These are phyloP conservation scores for Drosophila sturtevanti DNA, from an alignment of 1,140 invertebrate genomes.

Conservation along the genomic window DNA sequence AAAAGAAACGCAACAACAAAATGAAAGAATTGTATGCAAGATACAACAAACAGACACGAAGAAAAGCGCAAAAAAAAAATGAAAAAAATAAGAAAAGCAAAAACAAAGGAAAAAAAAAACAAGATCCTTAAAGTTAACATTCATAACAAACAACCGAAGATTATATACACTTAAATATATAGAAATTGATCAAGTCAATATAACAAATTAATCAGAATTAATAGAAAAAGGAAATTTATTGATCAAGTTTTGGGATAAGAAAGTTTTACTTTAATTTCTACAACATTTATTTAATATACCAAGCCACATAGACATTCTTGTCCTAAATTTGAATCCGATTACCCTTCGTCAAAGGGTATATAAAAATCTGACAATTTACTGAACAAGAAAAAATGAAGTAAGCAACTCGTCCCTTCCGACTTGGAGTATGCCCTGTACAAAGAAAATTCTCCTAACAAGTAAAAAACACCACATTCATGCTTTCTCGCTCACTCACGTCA, in stretches of 20 bases:
- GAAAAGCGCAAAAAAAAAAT: not conserved
- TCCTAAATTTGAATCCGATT: not conserved
- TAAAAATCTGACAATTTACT: not conserved
- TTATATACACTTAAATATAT: constrained; percentile 14
- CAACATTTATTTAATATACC: constrained; percentile 47
- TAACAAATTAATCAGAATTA: no score
- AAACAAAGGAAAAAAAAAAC: constrained; percentile 32
- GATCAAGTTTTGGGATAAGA: no score
- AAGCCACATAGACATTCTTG: no score
- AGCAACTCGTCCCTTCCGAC: no score
- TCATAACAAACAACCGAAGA: constrained; percentile 10
- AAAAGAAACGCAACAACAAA: constrained; percentile 42
- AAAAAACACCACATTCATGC: no score
- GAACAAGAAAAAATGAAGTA: no score
- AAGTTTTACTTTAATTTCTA: no score
- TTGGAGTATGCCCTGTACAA: no score
- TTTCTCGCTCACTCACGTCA: no score
- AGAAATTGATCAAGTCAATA: no score
- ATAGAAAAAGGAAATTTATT: no score
- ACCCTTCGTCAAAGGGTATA: not conserved
- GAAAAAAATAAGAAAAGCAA: not conserved
- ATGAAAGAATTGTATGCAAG: not conserved
- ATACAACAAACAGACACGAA: not conserved
- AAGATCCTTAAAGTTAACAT: constrained; percentile 37
- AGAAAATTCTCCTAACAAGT: no score